Evolutionary conservation across 2,888 invertebrate species (phyloP), one percentile per base, ranked within the genome.

Genomic region (Tridacna gigas): DNA sequence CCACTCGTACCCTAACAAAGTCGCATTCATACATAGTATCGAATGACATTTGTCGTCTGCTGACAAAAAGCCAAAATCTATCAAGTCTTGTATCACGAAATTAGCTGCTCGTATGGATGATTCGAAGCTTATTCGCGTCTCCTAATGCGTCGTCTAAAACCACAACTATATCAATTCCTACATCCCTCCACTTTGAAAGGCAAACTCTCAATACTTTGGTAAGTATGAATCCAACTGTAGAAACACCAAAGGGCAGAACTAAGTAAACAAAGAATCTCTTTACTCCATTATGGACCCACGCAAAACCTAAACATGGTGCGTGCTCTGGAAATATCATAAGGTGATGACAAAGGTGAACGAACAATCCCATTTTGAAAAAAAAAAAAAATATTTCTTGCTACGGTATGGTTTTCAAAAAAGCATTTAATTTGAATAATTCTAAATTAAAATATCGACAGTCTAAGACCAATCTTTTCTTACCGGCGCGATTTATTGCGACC

Each of bases 111-210:
- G 11, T 12, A 28, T 9, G 28, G 66, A 12, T 3, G 11, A 4
- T 28, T 66, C 66, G 3, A 28, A 66, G 28, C 15, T n/a, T 11
- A 15, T 9, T 3, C 3, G 2, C 66, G 2, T 76, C 80, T 2
- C 82, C 82, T 74, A 82, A 28, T 12, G 79, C 79, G 25, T 82
- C 79, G 37, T 82, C 82, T 4, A 82, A 37, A 75, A 82, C 79
- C 13, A 79, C 22, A 18, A 79, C 65, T 37, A 82, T 56, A 25
- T 45, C 67, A 26, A 67, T 22, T n/a, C 79, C 82, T 4, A 22
- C 11, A 26, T 26, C 20, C n/a, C 82, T 67, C 75, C 78, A 82
- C 28, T 75, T 65, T 51, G 74, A 63, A 47, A 82, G 61, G 69
- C 48, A n/a, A 28, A 71, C 79, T 51, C 75, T 60, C 45, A 82